Percentiles rank a stretch among this genome's conserved stretches.
phyloP scores from a whole-genome alignment of 2,888 invertebrate genomes.

The Steinernema carpocapsae region DNA sequence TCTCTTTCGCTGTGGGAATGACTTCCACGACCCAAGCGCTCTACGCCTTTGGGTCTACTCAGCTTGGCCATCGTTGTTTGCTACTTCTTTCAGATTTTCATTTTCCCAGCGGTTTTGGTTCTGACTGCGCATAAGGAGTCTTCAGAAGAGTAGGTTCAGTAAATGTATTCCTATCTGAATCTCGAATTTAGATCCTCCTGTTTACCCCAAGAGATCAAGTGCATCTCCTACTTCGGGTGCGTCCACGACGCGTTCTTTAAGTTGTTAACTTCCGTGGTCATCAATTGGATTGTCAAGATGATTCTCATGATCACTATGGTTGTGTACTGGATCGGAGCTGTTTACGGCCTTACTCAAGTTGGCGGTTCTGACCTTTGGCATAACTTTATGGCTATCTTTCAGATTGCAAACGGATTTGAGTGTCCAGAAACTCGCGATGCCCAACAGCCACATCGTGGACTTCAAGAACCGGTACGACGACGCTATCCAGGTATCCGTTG shows the following conservation, averaged over 20 bases:
- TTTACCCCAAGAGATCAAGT: slow-evolving; percentile 45
- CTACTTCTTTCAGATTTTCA: slow-evolving; percentile 54
- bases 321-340: slow-evolving; percentile 52
- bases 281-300: slow-evolving; percentile 36
- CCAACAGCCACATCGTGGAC: slow-evolving; percentile 46
- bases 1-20: slow-evolving; percentile 60
- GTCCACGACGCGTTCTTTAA: slow-evolving; percentile 46
- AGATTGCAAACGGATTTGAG: slow-evolving; percentile 53
- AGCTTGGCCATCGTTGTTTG: slow-evolving; percentile 56
- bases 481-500: slow-evolving; percentile 43
- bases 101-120: slow-evolving; percentile 58
- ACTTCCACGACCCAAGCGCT: slow-evolving; percentile 57
- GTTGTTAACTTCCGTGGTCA: slow-evolving; percentile 45
- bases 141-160: slow-evolving; percentile 42
- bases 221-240: slow-evolving; percentile 41
- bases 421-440: slow-evolving; percentile 54
- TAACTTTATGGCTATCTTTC: not conserved
- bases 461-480: slow-evolving; percentile 52
- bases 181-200: slow-evolving; percentile 37
- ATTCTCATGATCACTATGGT: slow-evolving; percentile 37
- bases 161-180: not conserved
- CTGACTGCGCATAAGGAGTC: slow-evolving; percentile 51
- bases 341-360: slow-evolving; percentile 47
- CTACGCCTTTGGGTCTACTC: slow-evolving; percentile 57
- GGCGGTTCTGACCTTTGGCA: not conserved